Conservation (phyloP, 2,797 vertebrate genomes). For the Buphagus erythrorhynchus region DNA sequence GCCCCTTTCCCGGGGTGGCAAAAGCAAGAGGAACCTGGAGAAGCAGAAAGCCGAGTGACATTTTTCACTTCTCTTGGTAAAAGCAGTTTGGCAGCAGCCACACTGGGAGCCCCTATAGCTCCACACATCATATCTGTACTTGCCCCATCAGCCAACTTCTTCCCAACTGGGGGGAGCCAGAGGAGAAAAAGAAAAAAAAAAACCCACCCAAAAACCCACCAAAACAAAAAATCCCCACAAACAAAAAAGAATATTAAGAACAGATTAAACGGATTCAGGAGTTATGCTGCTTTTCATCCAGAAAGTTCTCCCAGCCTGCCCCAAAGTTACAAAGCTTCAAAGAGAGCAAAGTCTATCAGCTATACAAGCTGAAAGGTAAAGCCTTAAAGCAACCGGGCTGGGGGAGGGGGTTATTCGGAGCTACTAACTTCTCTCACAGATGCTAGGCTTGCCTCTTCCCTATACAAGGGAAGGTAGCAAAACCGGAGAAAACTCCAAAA, state of each 20-base stretch:
- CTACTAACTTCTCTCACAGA: not conserved
- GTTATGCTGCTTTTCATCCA: not conserved
- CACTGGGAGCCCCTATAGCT: not conserved
- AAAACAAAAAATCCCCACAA: fast-evolving
- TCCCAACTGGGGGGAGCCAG: not conserved
- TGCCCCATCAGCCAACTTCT: not conserved
- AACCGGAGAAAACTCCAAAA: not conserved
- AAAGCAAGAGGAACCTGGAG: not conserved
- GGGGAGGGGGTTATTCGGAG: not conserved
- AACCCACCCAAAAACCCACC: not conserved
- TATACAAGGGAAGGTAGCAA: not conserved
- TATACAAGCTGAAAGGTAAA: not conserved
- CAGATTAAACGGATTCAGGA: not conserved
- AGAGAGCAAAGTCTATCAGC: constrained; percentile 3
- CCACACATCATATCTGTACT: not conserved
- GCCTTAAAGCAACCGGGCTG: not conserved
- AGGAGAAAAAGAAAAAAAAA: not conserved
- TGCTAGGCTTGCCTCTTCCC: not conserved
- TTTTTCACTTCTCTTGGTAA: not conserved
- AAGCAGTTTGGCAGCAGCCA: not conserved
- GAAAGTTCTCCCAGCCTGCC: not conserved
- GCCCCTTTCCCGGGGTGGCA: not conserved
- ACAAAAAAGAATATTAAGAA: not conserved
- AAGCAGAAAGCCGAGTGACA: not conserved
- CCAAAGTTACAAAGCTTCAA: not conserved